phyloP scores from a whole-genome alignment of 2,888 invertebrate genomes.

The Chrysomela aeneicollis region DNA sequence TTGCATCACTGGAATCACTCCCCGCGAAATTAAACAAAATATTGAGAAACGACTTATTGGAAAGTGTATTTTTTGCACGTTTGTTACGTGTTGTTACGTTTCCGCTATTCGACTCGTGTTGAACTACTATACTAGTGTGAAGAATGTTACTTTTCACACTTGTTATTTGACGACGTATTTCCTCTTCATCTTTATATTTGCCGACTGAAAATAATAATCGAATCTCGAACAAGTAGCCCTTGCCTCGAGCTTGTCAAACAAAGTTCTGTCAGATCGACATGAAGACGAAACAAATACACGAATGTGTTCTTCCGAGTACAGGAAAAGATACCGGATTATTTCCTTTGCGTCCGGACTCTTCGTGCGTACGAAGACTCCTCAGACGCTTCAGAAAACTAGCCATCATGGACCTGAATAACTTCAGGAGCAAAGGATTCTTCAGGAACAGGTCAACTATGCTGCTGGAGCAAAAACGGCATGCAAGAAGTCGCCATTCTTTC shows the following conservation, averaged over 20 bases:
- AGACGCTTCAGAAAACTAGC: conserved; percentile 11
- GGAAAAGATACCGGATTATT: neutral
- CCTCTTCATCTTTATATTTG: too few species aligned
- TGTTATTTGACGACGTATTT: too few species aligned
- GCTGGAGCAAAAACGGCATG: conserved; percentile 39
- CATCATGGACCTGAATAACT: conserved; percentile 13
- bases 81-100: too few species aligned
- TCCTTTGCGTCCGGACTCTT: conserved; percentile 24
- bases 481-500: conserved; percentile 21
- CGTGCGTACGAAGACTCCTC: neutral
- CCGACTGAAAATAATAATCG: too few species aligned
- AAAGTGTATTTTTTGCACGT: too few species aligned
- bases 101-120: too few species aligned
- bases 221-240: neutral
- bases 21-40: too few species aligned
- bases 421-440: conserved; percentile 33
- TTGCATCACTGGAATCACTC: too few species aligned
- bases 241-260: neutral
- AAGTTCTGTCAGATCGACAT: neutral
- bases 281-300: neutral
- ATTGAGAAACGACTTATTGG: too few species aligned
- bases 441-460: conserved; percentile 39
- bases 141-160: too few species aligned
- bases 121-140: too few species aligned
- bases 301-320: neutral